A percentile compares a stretch with the other conserved stretches of the same genome.
These are phyloP conservation scores for Sminthurides aquaticus DNA, from an alignment of 2,888 invertebrate species.

Conservation along the genomic window DNA sequence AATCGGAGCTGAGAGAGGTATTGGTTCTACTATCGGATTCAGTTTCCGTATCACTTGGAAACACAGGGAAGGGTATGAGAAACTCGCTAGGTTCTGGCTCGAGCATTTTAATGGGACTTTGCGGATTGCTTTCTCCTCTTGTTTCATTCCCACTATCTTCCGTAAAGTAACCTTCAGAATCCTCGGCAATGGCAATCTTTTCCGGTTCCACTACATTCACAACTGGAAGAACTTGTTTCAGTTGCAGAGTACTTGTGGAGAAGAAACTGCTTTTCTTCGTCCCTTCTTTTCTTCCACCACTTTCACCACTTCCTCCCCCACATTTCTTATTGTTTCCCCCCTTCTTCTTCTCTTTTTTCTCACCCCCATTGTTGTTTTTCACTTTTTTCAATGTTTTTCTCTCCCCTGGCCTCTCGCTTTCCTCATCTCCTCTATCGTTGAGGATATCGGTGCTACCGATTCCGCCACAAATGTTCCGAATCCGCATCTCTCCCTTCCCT, in stretches of 20 bases:
- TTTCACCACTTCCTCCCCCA: constrained; percentile 1
- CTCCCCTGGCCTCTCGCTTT: neutral
- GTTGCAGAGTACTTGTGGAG: neutral
- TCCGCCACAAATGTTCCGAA: neutral
- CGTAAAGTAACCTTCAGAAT: constrained; percentile 2
- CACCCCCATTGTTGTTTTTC: too few species aligned
- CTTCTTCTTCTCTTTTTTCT: too few species aligned
- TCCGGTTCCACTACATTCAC: neutral
- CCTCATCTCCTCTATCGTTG: neutral
- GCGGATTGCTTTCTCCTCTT: too few species aligned
- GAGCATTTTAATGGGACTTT: too few species aligned
- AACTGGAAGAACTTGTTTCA: neutral
- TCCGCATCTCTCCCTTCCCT: constrained; percentile 1
- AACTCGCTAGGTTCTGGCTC: too few species aligned
- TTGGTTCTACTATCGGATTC: too few species aligned
- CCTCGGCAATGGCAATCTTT: neutral
- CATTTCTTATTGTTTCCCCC: neutral
- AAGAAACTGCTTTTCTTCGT: neutral
- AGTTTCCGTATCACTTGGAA: too few species aligned
- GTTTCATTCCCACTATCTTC: too few species aligned
- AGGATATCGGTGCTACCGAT: neutral
- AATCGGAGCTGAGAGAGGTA: too few species aligned
- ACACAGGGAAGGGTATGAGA: too few species aligned
- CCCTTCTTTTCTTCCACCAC: neutral
- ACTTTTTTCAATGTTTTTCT: neutral